Evolutionary conservation across 1,140 invertebrate species (phyloP), one percentile per base, ranked within the genome.

Genomic region (Hypothenemus hampei): DNA sequence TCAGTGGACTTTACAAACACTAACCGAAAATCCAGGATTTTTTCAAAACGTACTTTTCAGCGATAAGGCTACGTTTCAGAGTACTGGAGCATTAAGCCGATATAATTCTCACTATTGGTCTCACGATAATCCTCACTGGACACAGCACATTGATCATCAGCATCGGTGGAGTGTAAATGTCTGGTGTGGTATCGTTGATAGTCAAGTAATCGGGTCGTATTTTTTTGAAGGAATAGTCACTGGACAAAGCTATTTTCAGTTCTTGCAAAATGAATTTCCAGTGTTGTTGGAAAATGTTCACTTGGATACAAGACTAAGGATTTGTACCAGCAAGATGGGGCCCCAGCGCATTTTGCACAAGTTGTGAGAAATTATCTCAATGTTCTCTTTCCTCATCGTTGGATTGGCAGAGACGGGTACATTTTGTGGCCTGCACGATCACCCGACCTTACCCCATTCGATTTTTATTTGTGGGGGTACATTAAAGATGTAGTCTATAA

Each of bases 401-500:
- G 44, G 44, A 29, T 46, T 35, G 44, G 44, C 11, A 35, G 24
- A 46, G 16, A 23, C 15, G 22, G 23, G 5, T 4, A 5, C 18
- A 8, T 46, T 46, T 8, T 11, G 16, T 46, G 44, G 44, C 44
- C 44, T 29, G 5, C 44, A 8, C 44, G 23, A 8, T 35, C 20
- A 5, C 23, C 29, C 5, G 44, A 46, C 19, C 29, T 46, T 6
- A 46, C 4, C 19, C 44, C 44, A 29, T 18, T 46, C 5, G 44
- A 46, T 46, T 46, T 29, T 33, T 46, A 19, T 29, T 35, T 46
- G 5, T 46, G 18, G 44, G 44, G 44, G 24, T n/a, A n/a, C n/a
- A n/a, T n/a, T n/a, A n/a, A n/a, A n/a, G n/a, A n/a, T n/a, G n/a
- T n/a, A n/a, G n/a, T n/a, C n/a, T n/a, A n/a, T n/a, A n/a, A n/a